Percentiles rank a stretch among this genome's conserved stretches.
These are phyloP conservation scores for Nycticryphes semicollaris DNA, from an alignment of 2,113 vertebrate species.

Conservation along the genomic window DNA sequence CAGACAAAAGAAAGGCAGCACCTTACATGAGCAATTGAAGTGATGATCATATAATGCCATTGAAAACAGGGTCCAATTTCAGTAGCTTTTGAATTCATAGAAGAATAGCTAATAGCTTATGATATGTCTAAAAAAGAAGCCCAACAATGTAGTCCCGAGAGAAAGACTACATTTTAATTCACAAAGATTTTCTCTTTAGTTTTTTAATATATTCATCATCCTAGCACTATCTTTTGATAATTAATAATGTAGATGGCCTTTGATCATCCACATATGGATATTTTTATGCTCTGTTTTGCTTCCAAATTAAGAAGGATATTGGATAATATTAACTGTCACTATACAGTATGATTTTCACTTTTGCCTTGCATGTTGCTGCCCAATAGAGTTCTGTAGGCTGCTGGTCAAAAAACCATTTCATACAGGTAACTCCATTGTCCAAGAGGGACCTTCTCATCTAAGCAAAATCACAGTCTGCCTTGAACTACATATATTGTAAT, in stretches of 20 bases:
- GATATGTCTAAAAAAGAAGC: neutral
- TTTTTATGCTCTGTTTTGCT: neutral
- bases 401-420: neutral
- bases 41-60: neutral
- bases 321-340: neutral
- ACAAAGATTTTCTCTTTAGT: neutral
- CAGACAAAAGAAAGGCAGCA: slow-evolving; percentile 16
- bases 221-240: neutral
- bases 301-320: neutral
- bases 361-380: neutral
- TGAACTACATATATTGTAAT: neutral
- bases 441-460: neutral
- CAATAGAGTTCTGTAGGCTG: neutral
- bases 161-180: slow-evolving; percentile 2
- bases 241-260: neutral
- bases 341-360: neutral
- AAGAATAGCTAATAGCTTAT: neutral
- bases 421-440: neutral
- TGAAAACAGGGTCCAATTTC: neutral
- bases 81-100: neutral
- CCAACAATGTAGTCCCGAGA: neutral
- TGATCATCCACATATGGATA: neutral
- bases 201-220: neutral
- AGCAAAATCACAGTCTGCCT: neutral
- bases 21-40: neutral